Percentiles rank a stretch among this genome's conserved stretches.
Conservation (phyloP, 2,113 vertebrate genomes). For the Sceloporus tristichus region DNA sequence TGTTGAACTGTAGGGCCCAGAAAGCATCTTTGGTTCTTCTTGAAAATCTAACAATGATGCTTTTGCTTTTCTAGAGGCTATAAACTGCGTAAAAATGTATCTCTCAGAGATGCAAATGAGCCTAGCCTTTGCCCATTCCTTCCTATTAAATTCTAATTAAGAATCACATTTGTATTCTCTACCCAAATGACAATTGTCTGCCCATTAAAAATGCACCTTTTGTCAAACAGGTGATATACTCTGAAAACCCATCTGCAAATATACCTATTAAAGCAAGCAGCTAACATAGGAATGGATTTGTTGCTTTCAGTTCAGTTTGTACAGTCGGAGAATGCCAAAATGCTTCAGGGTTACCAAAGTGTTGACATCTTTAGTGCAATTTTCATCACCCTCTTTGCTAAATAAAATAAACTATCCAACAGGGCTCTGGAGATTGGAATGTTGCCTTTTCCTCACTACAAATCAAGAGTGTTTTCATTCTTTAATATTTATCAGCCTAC, state of each 20-base stretch:
- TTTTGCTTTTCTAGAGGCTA: constrained; percentile 26
- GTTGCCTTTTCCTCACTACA: constrained; percentile 51
- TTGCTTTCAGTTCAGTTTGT: constrained; percentile 35
- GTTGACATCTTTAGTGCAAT: constrained; percentile 62
- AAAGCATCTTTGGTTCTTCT: constrained; percentile 5
- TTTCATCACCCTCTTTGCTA: constrained; percentile 65
- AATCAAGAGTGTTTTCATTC: constrained; percentile 64
- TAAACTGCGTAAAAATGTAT: constrained; percentile 15
- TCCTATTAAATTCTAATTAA: constrained; percentile 63
- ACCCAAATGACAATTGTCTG: constrained; percentile 62
- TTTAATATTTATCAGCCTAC: constrained; percentile 68
- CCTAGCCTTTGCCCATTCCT: constrained; percentile 49
- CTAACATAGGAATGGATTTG: constrained; percentile 30
- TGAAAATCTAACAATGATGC: constrained; percentile 40
- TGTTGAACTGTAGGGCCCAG: neutral
- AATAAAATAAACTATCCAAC: constrained; percentile 72
- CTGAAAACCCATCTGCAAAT: constrained; percentile 42
- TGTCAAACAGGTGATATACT: constrained; percentile 50
- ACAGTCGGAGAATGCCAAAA: constrained; percentile 61
- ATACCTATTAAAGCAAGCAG: constrained; percentile 65
- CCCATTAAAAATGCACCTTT: constrained; percentile 69
- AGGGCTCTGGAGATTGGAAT: constrained; percentile 64
- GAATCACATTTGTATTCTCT: constrained; percentile 63
- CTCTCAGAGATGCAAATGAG: constrained; percentile 43
- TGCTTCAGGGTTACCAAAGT: constrained; percentile 66